Base-by-base conservation (phyloP, 2,888 invertebrate species). In the Anthoptus insignis region DNA sequence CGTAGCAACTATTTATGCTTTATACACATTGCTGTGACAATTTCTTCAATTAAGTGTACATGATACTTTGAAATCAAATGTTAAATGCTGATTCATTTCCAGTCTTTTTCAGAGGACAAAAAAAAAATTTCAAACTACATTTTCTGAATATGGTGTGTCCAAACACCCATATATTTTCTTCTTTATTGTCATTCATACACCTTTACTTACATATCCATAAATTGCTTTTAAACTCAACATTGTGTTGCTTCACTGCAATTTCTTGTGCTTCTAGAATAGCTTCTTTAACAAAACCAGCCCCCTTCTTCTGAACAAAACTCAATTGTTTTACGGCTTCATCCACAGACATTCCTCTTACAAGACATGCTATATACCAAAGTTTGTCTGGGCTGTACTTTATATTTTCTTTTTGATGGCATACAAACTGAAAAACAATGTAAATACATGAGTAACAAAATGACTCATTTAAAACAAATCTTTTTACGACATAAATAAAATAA, bases 301-400 rank as follows among this genome's bases (percentile, higher is more conserved):
- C 98, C 87, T 98, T 97, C 79, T 96, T 97, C 9, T 94, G 83
- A 0, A 97, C 94, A 92, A 98, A 99, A 76, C 95, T 96, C 13
- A 99, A 89, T 84, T 99, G 99, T 83, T 97, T 98, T 0, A 99
- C 82, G 11, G 99, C 99, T 89, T 99, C 99, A 88, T 99, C 99
- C 2, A 99, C 96, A 14, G 97, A 94, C 97, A 99, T 96, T 13
- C 99, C 99, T 76, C 99, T 94, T 2, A 99, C 95, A 81, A 99
- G 94, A 73, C 94, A 91, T 3, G 99, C 98, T 47, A 98, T 94
- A 76, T 98, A 99, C 98, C 98, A 99, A 95, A 99, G 95, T 84
- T 98, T 99, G 81, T 97, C 96, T 0, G 97, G 97, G 79, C 98
- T 98, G 83, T 99, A 98, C 88, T 98, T 98, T 49, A 99, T 95